These are phyloP conservation scores for Streptopelia turtur DNA, from an alignment of 2,797 vertebrate species.

Conservation along the genomic window DNA sequence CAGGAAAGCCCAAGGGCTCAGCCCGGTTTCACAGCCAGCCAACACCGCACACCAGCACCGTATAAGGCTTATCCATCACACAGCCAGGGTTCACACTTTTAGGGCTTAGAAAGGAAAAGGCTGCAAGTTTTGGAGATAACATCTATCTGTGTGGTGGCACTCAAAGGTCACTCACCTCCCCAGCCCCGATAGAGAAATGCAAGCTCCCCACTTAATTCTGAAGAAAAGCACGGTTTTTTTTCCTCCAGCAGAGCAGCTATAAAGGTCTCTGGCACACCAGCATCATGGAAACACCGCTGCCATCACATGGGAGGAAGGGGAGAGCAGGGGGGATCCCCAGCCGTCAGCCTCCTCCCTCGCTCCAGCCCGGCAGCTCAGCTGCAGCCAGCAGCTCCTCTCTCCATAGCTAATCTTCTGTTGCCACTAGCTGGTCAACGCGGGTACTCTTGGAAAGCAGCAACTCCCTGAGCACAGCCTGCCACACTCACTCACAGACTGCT, in stretches of 20 bases:
- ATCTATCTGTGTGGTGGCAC: accelerated
- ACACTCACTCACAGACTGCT: not conserved
- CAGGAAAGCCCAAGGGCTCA: not conserved
- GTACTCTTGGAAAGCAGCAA: conserved; percentile 70
- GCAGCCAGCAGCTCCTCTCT: not conserved
- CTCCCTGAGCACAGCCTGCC: not conserved
- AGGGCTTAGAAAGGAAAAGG: not conserved
- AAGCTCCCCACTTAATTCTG: not conserved
- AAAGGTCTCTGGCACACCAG: not conserved
- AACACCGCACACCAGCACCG: not conserved
- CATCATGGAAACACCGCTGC: not conserved
- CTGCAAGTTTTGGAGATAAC: not conserved
- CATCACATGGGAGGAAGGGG: not conserved
- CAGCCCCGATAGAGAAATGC: not conserved
- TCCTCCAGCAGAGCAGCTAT: not conserved
- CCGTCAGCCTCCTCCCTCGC: not conserved
- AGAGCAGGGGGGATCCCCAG: not conserved
- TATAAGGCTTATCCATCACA: not conserved
- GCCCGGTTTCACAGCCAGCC: not conserved
- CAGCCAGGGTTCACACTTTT: not conserved
- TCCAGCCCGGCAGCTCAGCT: not conserved
- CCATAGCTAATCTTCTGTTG: conserved; percentile 81
- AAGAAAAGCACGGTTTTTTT: not conserved
- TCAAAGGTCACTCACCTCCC: not conserved
- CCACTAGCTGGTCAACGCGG: conserved; percentile 79